Evolutionary conservation across 2,113 vertebrate species (phyloP).

Genomic region (Datnioides undecimradiatus): DNA sequence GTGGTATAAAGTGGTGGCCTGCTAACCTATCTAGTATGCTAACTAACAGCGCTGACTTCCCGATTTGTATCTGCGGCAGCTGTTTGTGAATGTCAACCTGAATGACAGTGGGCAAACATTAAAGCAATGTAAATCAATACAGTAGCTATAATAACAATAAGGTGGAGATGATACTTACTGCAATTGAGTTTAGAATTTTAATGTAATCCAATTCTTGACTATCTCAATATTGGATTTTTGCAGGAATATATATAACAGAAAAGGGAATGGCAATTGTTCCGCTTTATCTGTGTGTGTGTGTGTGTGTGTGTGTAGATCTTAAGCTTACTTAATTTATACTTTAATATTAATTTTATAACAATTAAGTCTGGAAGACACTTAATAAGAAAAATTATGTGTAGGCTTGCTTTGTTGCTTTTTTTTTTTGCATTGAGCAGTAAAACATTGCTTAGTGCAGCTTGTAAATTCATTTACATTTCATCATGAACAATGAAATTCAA

Average conservation of each 20-base stretch:
- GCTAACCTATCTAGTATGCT: conserved; percentile 16
- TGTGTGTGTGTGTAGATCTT: not conserved
- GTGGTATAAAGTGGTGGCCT: not conserved
- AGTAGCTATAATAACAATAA: not conserved
- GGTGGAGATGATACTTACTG: not conserved
- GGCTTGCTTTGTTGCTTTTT: not conserved
- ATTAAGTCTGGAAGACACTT: not conserved
- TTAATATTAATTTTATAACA: not conserved
- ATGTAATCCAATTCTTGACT: not conserved
- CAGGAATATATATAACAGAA: not conserved
- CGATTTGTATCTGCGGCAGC: not conserved
- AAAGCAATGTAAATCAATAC: not conserved
- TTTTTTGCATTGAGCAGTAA: not conserved
- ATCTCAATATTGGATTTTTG: not conserved
- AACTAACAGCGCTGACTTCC: conserved; percentile 9
- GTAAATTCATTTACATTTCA: conserved; percentile 12
- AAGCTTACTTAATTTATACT: not conserved
- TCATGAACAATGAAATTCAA: conserved; percentile 5
- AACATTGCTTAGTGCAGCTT: not conserved
- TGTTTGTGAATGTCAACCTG: not conserved
- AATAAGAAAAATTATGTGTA: not conserved
- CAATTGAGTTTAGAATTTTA: not conserved
- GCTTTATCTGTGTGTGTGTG: too few relatives aligned
- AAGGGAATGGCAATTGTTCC: too few relatives aligned
- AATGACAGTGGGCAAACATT: not conserved